A percentile compares a stretch with the other conserved stretches of the same genome.
phyloP scores from a whole-genome alignment of 2,113 vertebrate species.

The Mesoclemmys tuberculata region DNA sequence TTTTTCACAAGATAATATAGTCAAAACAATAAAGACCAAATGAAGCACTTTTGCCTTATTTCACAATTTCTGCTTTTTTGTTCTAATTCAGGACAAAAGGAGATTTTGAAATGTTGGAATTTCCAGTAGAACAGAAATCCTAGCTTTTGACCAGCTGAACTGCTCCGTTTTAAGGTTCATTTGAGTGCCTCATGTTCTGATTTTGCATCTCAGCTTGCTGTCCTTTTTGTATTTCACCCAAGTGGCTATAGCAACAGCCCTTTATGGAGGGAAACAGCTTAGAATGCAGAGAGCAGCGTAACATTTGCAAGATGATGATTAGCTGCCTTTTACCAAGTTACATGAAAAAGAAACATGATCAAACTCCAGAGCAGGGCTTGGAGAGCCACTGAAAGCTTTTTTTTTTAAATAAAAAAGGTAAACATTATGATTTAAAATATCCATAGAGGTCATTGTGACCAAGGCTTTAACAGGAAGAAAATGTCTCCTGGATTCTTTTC shows the following conservation, averaged over 20 bases:
- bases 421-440: constrained; percentile 1
- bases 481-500: constrained; percentile 25
- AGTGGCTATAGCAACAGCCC: neutral
- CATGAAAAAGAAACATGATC: constrained; percentile 2
- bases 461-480: constrained; percentile 8
- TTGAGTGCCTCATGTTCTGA: neutral
- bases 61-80: neutral
- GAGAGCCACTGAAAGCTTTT: neutral
- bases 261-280: neutral
- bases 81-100: neutral
- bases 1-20: neutral
- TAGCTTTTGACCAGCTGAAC: neutral
- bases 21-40: neutral
- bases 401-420: constrained; percentile 15
- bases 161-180: neutral
- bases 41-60: neutral
- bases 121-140: neutral
- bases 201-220: fast-evolving
- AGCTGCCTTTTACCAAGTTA: neutral
- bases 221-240: neutral
- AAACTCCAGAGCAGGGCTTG: neutral
- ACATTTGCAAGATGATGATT: constrained; percentile 32
- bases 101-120: neutral
- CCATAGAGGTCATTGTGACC: constrained; percentile 53
- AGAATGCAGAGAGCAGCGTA: neutral